These are phyloP conservation scores for Clarias magur DNA, from an alignment of 2,113 vertebrate species.

Conservation along the genomic window DNA sequence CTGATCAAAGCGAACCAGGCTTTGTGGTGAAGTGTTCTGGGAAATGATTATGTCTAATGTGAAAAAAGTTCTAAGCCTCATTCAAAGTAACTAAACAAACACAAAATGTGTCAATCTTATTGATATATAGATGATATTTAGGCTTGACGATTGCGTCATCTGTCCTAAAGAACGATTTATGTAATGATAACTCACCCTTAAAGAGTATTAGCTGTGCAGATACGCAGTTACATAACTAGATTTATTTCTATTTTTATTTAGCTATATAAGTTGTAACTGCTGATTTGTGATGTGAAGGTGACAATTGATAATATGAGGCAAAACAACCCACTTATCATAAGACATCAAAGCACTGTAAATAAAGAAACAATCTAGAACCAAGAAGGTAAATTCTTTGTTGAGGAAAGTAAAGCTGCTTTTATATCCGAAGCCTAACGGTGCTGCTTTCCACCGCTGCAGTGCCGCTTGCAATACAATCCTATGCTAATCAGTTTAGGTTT, in stretches of 20 bases:
- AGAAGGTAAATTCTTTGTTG: not conserved
- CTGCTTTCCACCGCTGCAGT: not conserved
- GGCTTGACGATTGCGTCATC: not conserved
- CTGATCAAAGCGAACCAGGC: too few relatives aligned
- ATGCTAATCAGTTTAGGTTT: slow-evolving; percentile 26
- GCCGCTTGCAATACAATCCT: not conserved
- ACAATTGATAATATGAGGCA: not conserved
- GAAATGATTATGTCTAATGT: too few relatives aligned
- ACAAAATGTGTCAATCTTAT: not conserved
- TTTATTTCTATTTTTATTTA: not conserved
- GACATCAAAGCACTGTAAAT: not conserved
- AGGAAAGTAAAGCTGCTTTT: slow-evolving; percentile 7
- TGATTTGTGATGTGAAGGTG: not conserved
- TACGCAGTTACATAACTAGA: not conserved
- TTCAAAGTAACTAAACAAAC: not conserved
- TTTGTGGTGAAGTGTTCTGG: too few relatives aligned
- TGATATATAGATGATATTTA: not conserved
- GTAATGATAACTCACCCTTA: not conserved
- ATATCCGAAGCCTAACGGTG: not conserved
- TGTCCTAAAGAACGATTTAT: not conserved
- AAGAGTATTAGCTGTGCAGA: not conserved
- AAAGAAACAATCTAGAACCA: not conserved
- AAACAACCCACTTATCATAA: not conserved
- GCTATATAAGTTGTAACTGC: not conserved
- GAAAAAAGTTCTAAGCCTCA: not conserved